Evolutionary conservation across 2,113 vertebrate genomes (phyloP), one percentile per base, ranked within the genome.

Genomic region (Dipodomys spectabilis): DNA sequence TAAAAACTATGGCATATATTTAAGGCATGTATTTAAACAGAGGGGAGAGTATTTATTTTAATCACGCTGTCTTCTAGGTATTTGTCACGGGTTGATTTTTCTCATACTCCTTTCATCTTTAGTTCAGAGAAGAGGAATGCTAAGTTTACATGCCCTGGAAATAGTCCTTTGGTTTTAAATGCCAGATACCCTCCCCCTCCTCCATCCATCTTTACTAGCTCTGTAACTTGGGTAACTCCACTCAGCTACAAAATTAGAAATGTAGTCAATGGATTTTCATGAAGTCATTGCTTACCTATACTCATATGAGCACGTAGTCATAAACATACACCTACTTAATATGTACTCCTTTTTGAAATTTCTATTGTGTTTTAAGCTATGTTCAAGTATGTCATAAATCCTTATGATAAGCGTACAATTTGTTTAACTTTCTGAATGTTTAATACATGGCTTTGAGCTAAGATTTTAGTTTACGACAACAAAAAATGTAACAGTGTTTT

Each of bases 351-450:
- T 93, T 84, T 53, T 30, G 49, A 53, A 53, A 88, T 12, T 39
- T 77, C 68, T 60, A n/a, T 44, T 9, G 15, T 65, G 16, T 7
- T 67, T 81, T 87, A 67, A 68, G 35, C 6, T 64, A 74, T 74
- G 79, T 87, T 57, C 11, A 13, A 57, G 53, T 57, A 20, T 3
- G 15, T 71, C 64, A 84, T 79, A 75, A 35, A 6, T 65, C 53
- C 32, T 32, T 90, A 83, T 3, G 86, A 62, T 78, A 86, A 91
- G 39, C 78, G 53, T 64, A 69, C 2, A 62, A 49, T 60, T 91
- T 79, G 18, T 92, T 90, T 81, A 71, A 91, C 85, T 69, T 62
- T 88, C 11, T 74, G 22, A 49, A 69, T 88, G 20, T 86, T 73
- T 78, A 85, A 82, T 45, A 73, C 1, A 65, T 27, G 25, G 39